Percentiles rank a stretch among this genome's conserved stretches.
Evolutionary conservation across 2,888 invertebrate genomes (phyloP).

Genomic region (Drosophila greeni): DNA sequence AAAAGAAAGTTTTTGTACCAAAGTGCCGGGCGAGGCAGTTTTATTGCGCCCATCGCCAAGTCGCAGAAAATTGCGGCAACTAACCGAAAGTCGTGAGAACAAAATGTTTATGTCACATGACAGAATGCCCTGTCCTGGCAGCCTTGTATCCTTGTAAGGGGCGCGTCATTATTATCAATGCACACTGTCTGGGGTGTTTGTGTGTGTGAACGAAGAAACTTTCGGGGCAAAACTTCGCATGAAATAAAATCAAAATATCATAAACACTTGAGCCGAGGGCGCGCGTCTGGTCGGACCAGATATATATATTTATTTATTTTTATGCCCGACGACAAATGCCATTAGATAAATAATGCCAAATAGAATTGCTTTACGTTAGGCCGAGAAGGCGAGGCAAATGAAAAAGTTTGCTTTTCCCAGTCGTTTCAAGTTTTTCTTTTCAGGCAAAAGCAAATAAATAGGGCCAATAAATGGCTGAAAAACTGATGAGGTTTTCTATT

Average conservation of each 20-base stretch:
- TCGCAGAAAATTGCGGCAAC: conserved; percentile 23
- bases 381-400: not conserved
- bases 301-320: conserved; percentile 40
- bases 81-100: conserved; percentile 38
- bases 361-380: conserved; percentile 39
- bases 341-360: conserved; percentile 69
- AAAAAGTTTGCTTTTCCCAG: conserved; percentile 46
- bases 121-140: conserved; percentile 34
- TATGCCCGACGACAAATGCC: conserved; percentile 46
- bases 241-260: conserved; percentile 73
- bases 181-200: conserved; percentile 28
- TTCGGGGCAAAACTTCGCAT: conserved; percentile 53
- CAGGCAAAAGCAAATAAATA: conserved; percentile 62
- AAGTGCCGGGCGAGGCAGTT: conserved; percentile 47
- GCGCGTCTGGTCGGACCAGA: conserved; percentile 36
- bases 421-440: conserved; percentile 27
- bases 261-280: conserved; percentile 64
- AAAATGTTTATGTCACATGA: conserved; percentile 52
- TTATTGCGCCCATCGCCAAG: conserved; percentile 41
- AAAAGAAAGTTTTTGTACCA: conserved; percentile 61
- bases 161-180: conserved; percentile 59
- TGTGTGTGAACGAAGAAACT: conserved; percentile 1
- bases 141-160: conserved; percentile 6
- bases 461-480: conserved; percentile 64
- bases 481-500: conserved; percentile 53